Conservation (phyloP, 2,113 vertebrate species). For the Dunckerocampus dactyliophorus region DNA sequence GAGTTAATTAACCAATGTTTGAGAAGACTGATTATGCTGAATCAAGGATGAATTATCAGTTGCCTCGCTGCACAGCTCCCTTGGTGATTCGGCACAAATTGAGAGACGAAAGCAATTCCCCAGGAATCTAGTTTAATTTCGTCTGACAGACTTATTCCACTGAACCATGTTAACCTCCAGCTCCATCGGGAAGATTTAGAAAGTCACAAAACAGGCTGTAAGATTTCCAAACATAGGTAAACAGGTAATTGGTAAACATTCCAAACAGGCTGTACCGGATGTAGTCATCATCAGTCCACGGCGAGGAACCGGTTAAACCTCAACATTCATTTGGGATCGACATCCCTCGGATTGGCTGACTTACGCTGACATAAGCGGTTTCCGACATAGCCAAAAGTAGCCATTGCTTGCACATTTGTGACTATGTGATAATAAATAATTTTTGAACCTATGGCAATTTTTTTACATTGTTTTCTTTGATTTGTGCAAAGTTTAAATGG, state of each 20-base stretch:
- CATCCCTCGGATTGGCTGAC: too few relatives aligned
- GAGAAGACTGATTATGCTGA: constrained; percentile 40
- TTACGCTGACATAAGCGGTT: too few relatives aligned
- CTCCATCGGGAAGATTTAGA: constrained; percentile 28
- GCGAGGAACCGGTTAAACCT: too few relatives aligned
- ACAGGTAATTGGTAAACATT: too few relatives aligned
- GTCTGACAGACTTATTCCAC: constrained; percentile 29
- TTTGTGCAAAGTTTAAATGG: too few relatives aligned
- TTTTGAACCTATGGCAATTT: too few relatives aligned
- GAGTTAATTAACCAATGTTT: constrained; percentile 24
- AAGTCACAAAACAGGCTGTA: constrained; percentile 37
- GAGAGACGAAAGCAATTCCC: constrained; percentile 50
- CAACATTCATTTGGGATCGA: too few relatives aligned
- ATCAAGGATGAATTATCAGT: constrained; percentile 46
- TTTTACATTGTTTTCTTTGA: too few relatives aligned
- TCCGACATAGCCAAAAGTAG: too few relatives aligned
- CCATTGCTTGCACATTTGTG: too few relatives aligned
- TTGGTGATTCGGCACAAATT: constrained; percentile 36
- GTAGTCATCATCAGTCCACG: neutral
- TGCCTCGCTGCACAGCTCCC: constrained; percentile 33
- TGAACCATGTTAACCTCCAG: constrained; percentile 45
- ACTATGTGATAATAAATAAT: too few relatives aligned
- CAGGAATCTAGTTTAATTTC: constrained; percentile 58
- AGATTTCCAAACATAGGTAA: constrained; percentile 25
- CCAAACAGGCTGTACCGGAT: constrained; percentile 4